A percentile compares a stretch with the other conserved stretches of the same genome.
phyloP scores from a whole-genome alignment of 2,113 vertebrate genomes.

The Mystacornis crossleyi region DNA sequence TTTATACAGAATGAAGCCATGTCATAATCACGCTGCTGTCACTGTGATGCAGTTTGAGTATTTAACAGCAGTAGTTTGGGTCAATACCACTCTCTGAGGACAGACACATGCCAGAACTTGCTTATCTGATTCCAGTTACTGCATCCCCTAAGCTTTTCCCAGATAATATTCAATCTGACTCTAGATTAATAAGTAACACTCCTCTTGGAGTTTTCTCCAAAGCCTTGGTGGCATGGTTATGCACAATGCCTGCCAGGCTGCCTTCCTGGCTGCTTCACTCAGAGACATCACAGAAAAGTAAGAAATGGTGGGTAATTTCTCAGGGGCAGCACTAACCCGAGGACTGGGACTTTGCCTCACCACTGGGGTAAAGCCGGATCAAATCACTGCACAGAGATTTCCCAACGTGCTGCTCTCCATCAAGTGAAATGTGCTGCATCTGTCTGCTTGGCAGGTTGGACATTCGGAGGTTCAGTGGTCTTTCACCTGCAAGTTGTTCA shows the following conservation, averaged over 20 bases:
- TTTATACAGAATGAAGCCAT: not conserved
- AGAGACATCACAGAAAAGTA: not conserved
- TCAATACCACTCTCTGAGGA: not conserved
- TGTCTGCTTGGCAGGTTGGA: slow-evolving; percentile 79
- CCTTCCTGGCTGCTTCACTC: not conserved
- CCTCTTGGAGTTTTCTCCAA: not conserved
- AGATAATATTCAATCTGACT: not conserved
- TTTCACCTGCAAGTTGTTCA: slow-evolving; percentile 78
- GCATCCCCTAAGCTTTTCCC: not conserved
- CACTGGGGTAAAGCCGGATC: slow-evolving; percentile 82
- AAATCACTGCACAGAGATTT: slow-evolving; percentile 87
- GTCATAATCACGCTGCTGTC: not conserved
- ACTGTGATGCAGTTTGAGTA: not conserved
- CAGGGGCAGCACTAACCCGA: slow-evolving; percentile 68
- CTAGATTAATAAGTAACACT: not conserved
- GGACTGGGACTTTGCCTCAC: slow-evolving; percentile 82
- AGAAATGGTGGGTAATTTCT: not conserved
- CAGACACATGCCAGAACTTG: not conserved
- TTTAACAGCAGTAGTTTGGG: not conserved
- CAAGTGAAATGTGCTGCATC: slow-evolving; percentile 76
- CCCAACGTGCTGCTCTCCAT: slow-evolving; percentile 77
- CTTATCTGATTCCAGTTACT: not conserved
- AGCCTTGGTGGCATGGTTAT: not conserved
- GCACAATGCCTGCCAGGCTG: not conserved
- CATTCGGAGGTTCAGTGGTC: slow-evolving; percentile 88